Conservation (phyloP, 2,113 vertebrate species). For the Anser brachyrhynchus region DNA sequence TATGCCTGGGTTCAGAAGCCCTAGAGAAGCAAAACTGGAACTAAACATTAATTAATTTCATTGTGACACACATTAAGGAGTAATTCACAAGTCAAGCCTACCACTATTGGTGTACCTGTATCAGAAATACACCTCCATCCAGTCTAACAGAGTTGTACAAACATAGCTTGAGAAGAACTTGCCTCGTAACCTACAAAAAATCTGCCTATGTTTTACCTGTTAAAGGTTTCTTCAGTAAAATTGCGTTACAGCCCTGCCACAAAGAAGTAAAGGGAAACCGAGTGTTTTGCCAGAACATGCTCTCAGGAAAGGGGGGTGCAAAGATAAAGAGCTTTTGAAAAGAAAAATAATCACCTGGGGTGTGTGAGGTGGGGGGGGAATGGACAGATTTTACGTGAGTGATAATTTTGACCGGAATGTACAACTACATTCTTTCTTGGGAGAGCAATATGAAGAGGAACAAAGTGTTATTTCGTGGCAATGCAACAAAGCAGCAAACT, state of each 20-base stretch:
- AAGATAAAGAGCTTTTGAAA: not conserved
- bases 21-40: not conserved
- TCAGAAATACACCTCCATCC: not conserved
- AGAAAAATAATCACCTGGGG: not conserved
- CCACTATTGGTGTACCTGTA: fast-evolving
- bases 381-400: not conserved
- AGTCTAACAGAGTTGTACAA: not conserved
- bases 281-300: fast-evolving
- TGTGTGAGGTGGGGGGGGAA: fast-evolving
- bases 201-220: not conserved
- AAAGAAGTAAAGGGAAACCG: not conserved
- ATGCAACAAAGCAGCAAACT: not conserved
- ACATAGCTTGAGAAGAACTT: not conserved
- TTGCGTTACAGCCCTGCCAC: not conserved
- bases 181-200: not conserved
- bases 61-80: not conserved
- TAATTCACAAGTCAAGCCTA: not conserved
- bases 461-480: not conserved
- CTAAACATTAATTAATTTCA: not conserved
- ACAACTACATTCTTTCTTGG: not conserved
- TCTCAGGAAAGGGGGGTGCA: not conserved
- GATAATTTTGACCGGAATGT: not conserved
- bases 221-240: not conserved
- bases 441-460: not conserved
- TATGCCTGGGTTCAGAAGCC: not conserved